These are phyloP conservation scores for Cyclopterus lumpus DNA, from an alignment of 2,797 vertebrate species.

Conservation along the genomic window DNA sequence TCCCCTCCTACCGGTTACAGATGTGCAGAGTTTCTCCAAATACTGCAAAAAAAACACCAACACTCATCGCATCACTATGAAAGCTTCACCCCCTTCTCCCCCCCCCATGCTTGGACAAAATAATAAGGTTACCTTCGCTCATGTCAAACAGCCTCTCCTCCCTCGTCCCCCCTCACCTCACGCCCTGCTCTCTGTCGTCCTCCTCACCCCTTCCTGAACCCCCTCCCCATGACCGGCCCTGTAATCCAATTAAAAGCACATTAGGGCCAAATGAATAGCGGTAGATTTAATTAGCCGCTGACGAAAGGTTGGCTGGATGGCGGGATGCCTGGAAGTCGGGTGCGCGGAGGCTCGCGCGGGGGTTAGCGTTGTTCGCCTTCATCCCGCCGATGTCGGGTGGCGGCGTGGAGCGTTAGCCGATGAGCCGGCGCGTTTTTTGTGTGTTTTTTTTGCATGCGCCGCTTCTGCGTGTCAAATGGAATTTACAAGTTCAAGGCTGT, in stretches of 20 bases:
- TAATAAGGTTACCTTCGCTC: constrained; percentile 55
- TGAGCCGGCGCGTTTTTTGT: constrained; percentile 20
- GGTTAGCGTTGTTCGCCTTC: constrained; percentile 33
- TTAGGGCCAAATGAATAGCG: constrained; percentile 83
- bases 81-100: constrained; percentile 35
- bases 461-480: constrained; percentile 33
- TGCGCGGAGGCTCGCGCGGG: constrained; percentile 2
- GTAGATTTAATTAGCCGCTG: constrained; percentile 84
- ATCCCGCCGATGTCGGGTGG: constrained; percentile 30
- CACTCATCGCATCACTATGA: constrained; percentile 52
- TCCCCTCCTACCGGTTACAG: constrained; percentile 23
- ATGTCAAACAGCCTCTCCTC: constrained; percentile 55
- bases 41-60: constrained; percentile 57
- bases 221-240: constrained; percentile 73
- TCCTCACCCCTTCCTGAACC: constrained; percentile 72
- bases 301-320: constrained; percentile 73
- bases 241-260: constrained; percentile 86
- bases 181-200: constrained; percentile 48
- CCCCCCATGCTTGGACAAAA: constrained; percentile 16
- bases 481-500: constrained; percentile 8
- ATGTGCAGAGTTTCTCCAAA: constrained; percentile 51
- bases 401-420: constrained; percentile 21
- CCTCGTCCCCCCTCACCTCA: constrained; percentile 51
- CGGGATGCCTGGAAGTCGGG: constrained; percentile 42
- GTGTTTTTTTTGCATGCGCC: constrained; percentile 22